phyloP scores from a whole-genome alignment of 1,140 invertebrate genomes.

The Micrasema longulum region DNA sequence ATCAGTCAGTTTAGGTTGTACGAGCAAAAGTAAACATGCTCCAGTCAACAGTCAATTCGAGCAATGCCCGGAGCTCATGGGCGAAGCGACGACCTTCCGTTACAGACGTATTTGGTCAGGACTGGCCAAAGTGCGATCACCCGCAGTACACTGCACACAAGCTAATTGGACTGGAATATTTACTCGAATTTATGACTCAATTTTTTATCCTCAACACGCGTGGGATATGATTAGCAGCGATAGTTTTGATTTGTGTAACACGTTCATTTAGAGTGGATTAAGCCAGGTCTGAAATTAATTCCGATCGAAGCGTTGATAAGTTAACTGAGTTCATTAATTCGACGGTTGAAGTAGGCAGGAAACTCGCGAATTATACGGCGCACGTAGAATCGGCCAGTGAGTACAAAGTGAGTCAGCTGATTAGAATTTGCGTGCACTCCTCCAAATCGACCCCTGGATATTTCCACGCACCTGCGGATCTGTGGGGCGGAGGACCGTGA shows the following conservation, averaged over 20 bases:
- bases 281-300: no score
- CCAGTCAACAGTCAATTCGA: background rate
- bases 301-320: no score
- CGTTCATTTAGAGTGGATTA: no score
- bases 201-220: background rate
- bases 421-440: conserved; percentile 6
- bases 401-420: background rate
- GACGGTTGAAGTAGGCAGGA: background rate
- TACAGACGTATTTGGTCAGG: conserved; percentile 25
- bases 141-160: conserved; percentile 3
- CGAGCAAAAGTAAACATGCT: conserved; percentile 9
- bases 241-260: no score
- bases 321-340: no score
- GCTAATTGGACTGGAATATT: conserved; percentile 19
- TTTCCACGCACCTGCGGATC: conserved; percentile 18
- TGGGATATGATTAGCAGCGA: background rate
- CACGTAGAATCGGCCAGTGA: background rate
- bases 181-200: conserved; percentile 7
- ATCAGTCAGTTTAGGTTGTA: background rate
- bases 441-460: background rate
- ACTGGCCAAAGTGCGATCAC: conserved; percentile 32
- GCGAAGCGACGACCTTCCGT: conserved; percentile 21
- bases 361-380: background rate
- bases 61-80: conserved; percentile 2
- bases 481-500: background rate